These are phyloP conservation scores for Drosophila paranaensis DNA, from an alignment of 2,888 invertebrate genomes.

Conservation along the genomic window DNA sequence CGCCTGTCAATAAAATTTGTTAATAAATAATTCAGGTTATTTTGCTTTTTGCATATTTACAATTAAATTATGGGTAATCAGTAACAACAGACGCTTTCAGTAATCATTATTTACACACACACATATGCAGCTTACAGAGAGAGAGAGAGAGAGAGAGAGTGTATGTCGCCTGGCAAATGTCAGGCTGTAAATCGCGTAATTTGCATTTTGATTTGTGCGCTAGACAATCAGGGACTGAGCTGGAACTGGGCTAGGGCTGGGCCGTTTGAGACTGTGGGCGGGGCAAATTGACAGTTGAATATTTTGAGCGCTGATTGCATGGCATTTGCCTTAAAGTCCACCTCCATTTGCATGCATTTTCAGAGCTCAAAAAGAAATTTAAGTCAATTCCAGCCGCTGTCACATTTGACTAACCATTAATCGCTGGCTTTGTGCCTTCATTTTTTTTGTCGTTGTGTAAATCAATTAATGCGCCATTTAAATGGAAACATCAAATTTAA, in stretches of 20 bases:
- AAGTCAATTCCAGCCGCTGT: conserved; percentile 29
- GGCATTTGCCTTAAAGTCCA: conserved; percentile 37
- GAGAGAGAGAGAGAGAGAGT: neutral
- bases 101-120: conserved; percentile 72
- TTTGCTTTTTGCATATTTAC: conserved; percentile 77
- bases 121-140: neutral
- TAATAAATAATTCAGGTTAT: conserved; percentile 79
- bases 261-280: neutral
- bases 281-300: conserved; percentile 47
- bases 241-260: neutral
- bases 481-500: conserved; percentile 77
- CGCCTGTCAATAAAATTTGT: conserved; percentile 80
- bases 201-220: conserved; percentile 77
- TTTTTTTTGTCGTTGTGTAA: conserved; percentile 31
- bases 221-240: conserved; percentile 44
- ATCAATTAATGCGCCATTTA: conserved; percentile 78
- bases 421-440: conserved; percentile 15
- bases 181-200: conserved; percentile 68
- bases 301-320: conserved; percentile 64
- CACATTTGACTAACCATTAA: conserved; percentile 41
- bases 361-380: neutral
- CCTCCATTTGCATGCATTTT: neutral
- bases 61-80: conserved; percentile 80
- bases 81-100: conserved; percentile 77
- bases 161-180: conserved; percentile 34